Evolutionary conservation across 2,888 invertebrate species (phyloP).

Genomic region (Portevinia maculata): DNA sequence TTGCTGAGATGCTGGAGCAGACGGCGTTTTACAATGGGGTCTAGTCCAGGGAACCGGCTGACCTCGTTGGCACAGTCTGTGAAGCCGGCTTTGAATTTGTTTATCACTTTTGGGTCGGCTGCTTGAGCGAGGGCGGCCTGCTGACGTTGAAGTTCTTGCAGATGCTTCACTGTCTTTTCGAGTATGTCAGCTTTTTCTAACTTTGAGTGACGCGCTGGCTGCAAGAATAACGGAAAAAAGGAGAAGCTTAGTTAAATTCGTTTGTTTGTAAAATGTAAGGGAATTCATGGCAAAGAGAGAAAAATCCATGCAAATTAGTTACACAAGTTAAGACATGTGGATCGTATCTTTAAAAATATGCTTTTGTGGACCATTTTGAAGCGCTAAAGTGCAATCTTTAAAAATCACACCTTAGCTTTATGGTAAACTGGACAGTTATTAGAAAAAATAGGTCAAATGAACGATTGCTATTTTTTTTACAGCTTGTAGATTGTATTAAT

Average conservation of each 20-base stretch:
- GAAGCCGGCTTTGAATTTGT: constrained; percentile 93
- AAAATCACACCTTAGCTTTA: not conserved
- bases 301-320: no score
- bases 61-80: constrained; percentile 95
- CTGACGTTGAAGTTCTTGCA: constrained; percentile 94
- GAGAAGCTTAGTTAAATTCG: constrained; percentile 14
- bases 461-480: not conserved
- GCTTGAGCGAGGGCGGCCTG: constrained; percentile 92
- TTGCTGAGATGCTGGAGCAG: constrained; percentile 90
- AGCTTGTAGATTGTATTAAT: not conserved
- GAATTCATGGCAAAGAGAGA: no score
- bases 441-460: not conserved
- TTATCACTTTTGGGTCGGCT: constrained; percentile 92
- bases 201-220: constrained; percentile 96
- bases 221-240: constrained; percentile 76
- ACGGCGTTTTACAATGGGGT: constrained; percentile 88
- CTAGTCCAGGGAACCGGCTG: constrained; percentile 89
- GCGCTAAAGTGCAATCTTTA: not conserved
- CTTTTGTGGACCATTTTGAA: no score
- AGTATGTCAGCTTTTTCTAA: constrained; percentile 98
- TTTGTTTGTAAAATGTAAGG: no score
- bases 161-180: constrained; percentile 96
- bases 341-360: not conserved
- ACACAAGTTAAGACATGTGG: no score
- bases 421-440: not conserved